These are phyloP conservation scores for Equus quagga DNA, from an alignment of 2,113 vertebrate species.

Conservation along the genomic window DNA sequence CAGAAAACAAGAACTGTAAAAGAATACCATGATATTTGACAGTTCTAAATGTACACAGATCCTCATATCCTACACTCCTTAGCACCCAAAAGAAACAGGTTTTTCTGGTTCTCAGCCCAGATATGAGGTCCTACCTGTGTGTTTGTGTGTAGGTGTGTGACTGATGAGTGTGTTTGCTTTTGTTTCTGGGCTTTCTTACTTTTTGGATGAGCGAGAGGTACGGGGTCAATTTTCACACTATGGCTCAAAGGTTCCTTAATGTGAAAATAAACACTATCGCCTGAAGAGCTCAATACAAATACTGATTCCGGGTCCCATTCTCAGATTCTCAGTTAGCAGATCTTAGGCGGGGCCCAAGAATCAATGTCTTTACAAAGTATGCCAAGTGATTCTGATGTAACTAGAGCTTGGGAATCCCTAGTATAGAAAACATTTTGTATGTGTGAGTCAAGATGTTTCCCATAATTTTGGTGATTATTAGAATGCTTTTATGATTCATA, in stretches of 20 bases:
- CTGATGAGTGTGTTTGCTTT: not conserved
- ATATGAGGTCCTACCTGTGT: not conserved
- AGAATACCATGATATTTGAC: not conserved
- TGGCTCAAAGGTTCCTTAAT: constrained; percentile 6
- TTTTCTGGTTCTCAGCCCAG: not conserved
- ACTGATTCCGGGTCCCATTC: not conserved
- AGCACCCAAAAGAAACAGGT: not conserved
- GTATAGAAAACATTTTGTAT: constrained; percentile 19
- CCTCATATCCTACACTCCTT: not conserved
- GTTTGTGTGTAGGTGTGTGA: not conserved
- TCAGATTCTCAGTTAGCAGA: not conserved
- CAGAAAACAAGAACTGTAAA: not conserved
- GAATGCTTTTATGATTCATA: constrained; percentile 27
- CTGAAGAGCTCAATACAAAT: constrained; percentile 5
- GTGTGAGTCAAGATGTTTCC: constrained; percentile 53
- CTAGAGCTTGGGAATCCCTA: not conserved
- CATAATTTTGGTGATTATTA: constrained; percentile 1
- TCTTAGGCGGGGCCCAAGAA: not conserved
- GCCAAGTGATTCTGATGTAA: not conserved
- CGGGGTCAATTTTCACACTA: not conserved
- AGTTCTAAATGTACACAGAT: not conserved
- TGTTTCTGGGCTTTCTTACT: not conserved
- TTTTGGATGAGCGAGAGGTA: not conserved
- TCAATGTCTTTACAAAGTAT: not conserved
- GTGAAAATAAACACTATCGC: not conserved